Evolutionary conservation across 2,888 invertebrate genomes (phyloP).

Genomic region (Drosophila paracracens): DNA sequence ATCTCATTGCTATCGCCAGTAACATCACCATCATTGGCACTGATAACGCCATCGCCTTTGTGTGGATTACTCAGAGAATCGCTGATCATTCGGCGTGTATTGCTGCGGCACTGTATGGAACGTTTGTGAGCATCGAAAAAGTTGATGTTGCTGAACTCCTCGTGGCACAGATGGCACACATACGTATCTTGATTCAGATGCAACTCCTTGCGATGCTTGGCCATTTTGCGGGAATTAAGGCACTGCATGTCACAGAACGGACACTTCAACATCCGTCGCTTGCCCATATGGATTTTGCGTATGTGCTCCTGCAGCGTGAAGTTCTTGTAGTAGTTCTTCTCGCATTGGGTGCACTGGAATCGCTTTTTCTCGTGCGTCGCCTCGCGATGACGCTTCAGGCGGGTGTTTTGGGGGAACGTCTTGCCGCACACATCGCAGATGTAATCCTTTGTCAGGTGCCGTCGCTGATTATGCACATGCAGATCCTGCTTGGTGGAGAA

Average conservation of each 20-base stretch:
- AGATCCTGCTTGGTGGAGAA: slow-evolving; percentile 82
- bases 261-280: slow-evolving; percentile 79
- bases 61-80: slow-evolving; percentile 5
- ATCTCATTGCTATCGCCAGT: slow-evolving; percentile 22
- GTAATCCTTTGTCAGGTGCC: slow-evolving; percentile 79
- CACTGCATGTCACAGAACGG: slow-evolving; percentile 83
- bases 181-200: slow-evolving; percentile 79
- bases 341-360: slow-evolving; percentile 75
- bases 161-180: slow-evolving; percentile 76
- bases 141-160: slow-evolving; percentile 81
- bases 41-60: neutral
- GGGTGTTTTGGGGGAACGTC: slow-evolving; percentile 79
- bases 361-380: slow-evolving; percentile 81
- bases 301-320: slow-evolving; percentile 82
- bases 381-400: slow-evolving; percentile 80
- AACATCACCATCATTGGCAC: slow-evolving; percentile 2
- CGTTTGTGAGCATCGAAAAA: slow-evolving; percentile 82
- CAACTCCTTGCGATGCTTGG: slow-evolving; percentile 79
- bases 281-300: slow-evolving; percentile 81
- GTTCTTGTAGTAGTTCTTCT: slow-evolving; percentile 81
- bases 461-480: slow-evolving; percentile 79
- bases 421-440: slow-evolving; percentile 82
- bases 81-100: slow-evolving; percentile 61
- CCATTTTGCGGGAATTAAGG: slow-evolving; percentile 81
- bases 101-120: slow-evolving; percentile 82